A percentile compares a stretch with the other conserved stretches of the same genome.
Conservation (phyloP, 2,888 invertebrate species). For the Heliconius erato region DNA sequence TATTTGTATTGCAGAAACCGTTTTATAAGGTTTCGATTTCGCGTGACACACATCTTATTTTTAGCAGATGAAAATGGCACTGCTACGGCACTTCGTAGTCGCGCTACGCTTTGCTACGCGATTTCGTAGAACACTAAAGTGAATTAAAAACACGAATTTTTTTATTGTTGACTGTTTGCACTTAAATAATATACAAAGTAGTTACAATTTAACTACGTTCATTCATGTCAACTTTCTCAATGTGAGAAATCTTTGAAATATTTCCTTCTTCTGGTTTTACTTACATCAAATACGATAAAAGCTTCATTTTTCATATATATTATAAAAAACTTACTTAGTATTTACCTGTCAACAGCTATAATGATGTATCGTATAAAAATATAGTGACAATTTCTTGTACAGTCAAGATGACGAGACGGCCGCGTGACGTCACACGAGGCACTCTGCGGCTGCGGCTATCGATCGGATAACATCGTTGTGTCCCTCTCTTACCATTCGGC, state of each 20-base stretch:
- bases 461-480: constrained; percentile 78
- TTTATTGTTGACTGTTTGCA: constrained; percentile 4
- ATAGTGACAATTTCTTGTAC: constrained; percentile 82
- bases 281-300: background rate
- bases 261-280: constrained; percentile 3
- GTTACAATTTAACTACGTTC: constrained; percentile 13
- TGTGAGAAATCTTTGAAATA: constrained; percentile 5
- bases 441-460: constrained; percentile 86
- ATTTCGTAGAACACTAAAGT: constrained; percentile 40
- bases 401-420: constrained; percentile 84
- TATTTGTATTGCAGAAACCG: background rate
- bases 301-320: constrained; percentile 4
- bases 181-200: background rate
- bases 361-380: constrained; percentile 66
- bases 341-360: constrained; percentile 39
- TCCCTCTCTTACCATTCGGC: constrained; percentile 71
- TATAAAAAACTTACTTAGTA: constrained; percentile 6
- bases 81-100: constrained; percentile 44
- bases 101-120: constrained; percentile 34
- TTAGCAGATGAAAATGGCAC: constrained; percentile 44
- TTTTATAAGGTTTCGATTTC: constrained; percentile 35
- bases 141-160: constrained; percentile 23
- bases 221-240: constrained; percentile 12
- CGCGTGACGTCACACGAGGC: constrained; percentile 82
- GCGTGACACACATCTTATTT: constrained; percentile 42